These are phyloP conservation scores for Leptodirus hochenwartii DNA, from an alignment of 2,888 invertebrate species.

Conservation along the genomic window DNA sequence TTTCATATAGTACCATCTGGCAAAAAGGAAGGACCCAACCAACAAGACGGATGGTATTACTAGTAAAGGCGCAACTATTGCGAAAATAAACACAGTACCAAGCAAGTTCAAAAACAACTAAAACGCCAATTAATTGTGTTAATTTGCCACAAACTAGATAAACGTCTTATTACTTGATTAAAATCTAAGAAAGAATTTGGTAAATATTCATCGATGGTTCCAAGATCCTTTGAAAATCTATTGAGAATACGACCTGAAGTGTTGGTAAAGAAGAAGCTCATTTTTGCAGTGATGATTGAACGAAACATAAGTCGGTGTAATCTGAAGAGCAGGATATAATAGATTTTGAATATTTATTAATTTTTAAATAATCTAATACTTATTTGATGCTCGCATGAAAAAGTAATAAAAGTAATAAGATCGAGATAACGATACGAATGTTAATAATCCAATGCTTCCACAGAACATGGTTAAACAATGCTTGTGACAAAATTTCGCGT, in stretches of 20 bases:
- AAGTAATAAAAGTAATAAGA: constrained; percentile 12
- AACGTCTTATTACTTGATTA: no score
- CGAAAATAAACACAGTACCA: constrained; percentile 10
- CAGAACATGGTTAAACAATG: constrained; percentile 5
- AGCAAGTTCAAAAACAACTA: constrained; percentile 10
- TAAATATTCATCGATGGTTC: constrained; percentile 12
- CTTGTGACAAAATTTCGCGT: constrained; percentile 6
- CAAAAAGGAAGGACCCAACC: no score
- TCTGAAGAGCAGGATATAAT: no score
- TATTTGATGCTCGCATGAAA: constrained; percentile 12
- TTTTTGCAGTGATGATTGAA: no score
- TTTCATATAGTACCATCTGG: constrained; percentile 10
- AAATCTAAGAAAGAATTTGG: constrained; percentile 12
- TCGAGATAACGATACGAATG: constrained; percentile 9
- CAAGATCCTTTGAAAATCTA: constrained; percentile 14
- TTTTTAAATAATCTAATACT: no score
- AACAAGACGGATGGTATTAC: constrained; percentile 6
- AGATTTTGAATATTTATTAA: no score
- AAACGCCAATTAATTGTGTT: no score
- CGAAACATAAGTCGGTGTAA: no score
- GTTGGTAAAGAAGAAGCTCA: constrained; percentile 51
- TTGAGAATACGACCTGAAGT: constrained; percentile 45
- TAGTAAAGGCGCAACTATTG: constrained; percentile 10
- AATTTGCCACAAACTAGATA: no score
- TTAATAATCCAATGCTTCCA: constrained; percentile 7